phyloP scores from a whole-genome alignment of 2,113 vertebrate species.

The Typhlomys cinereus region DNA sequence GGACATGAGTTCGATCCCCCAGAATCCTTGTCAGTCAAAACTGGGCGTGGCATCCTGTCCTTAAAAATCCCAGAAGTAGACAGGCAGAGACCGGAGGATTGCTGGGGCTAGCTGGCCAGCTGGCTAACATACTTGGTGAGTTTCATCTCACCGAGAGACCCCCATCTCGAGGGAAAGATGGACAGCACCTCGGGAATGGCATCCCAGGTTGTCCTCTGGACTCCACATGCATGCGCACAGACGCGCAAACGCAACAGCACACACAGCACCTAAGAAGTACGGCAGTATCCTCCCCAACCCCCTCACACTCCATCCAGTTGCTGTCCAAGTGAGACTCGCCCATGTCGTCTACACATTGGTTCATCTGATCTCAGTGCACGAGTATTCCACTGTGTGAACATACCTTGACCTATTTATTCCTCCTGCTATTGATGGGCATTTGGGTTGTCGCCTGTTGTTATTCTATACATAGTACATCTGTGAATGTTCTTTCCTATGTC shows the following conservation, averaged over 20 bases:
- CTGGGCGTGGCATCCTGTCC: no score
- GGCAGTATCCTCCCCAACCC: neutral
- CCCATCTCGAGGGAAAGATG: no score
- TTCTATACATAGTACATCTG: neutral
- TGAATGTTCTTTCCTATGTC: neutral
- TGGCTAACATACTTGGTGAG: no score
- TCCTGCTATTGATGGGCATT: neutral
- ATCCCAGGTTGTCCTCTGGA: no score
- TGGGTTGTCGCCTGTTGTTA: neutral
- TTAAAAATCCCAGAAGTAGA: no score
- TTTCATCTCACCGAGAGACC: no score
- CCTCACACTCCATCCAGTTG: neutral
- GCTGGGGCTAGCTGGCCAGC: no score
- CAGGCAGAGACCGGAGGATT: no score
- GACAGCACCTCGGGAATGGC: no score
- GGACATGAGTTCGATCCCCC: no score
- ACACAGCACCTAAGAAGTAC: neutral
- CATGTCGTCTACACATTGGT: neutral
- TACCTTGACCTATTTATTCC: neutral
- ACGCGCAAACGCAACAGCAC: neutral
- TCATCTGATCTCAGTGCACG: neutral
- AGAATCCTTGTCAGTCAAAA: no score
- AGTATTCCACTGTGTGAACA: neutral
- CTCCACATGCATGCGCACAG: no score
- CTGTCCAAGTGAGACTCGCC: neutral